Conservation (phyloP, 2,888 invertebrate species). For the Flabesymbios commensalis region DNA sequence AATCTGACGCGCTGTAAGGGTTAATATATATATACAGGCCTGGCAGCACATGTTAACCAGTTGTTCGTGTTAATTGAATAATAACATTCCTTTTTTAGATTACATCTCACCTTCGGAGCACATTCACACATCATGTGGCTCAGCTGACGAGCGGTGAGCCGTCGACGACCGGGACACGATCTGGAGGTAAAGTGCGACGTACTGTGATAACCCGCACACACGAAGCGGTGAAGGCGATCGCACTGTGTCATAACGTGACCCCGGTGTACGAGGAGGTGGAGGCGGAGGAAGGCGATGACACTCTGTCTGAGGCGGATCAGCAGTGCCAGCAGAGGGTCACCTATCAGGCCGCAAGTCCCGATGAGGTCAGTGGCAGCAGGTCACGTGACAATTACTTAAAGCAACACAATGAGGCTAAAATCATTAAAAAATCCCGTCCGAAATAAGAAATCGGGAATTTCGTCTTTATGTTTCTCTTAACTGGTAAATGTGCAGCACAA, state of each 20-base stretch:
- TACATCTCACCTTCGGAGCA: slow-evolving; percentile 62
- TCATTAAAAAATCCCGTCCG: too few species aligned
- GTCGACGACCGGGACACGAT: not conserved
- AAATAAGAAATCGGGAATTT: too few species aligned
- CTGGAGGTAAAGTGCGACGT: slow-evolving; percentile 66
- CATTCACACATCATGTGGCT: slow-evolving; percentile 47
- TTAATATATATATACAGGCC: too few species aligned
- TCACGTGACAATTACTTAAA: not conserved
- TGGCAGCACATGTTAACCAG: too few species aligned
- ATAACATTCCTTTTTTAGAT: slow-evolving; percentile 60
- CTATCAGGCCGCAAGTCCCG: slow-evolving; percentile 78
- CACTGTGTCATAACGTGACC: slow-evolving; percentile 98
- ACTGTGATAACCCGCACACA: slow-evolving; percentile 74
- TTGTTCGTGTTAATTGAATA: too few species aligned
- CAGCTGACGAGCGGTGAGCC: not conserved
- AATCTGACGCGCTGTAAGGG: too few species aligned
- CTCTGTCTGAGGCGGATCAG: slow-evolving; percentile 53
- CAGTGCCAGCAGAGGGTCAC: slow-evolving; percentile 57
- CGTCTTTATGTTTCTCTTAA: too few species aligned
- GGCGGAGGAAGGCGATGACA: slow-evolving; percentile 35
- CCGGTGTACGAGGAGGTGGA: slow-evolving; percentile 79
- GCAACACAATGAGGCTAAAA: too few species aligned
- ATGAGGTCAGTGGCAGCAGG: slow-evolving; percentile 65
- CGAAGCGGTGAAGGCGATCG: slow-evolving; percentile 70
- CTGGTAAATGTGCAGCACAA: too few species aligned